Base-by-base conservation (phyloP, 30 jellyfish, hydroid and myxozoan genomes). In the Nemopilema nomurai region DNA sequence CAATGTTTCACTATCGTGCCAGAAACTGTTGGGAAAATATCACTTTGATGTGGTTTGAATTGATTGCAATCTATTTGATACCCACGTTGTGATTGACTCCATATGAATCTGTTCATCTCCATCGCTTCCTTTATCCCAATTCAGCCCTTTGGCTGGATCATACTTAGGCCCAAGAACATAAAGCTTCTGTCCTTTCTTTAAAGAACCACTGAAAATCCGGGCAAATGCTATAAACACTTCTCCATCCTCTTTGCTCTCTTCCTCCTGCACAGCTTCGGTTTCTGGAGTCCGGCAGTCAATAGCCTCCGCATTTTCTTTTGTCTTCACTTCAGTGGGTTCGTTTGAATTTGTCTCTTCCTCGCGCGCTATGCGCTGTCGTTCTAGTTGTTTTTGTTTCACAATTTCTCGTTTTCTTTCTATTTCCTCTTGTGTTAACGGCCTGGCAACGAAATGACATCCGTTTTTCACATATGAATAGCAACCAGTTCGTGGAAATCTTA, bases 161-260 rank as follows among this genome's bases (percentile, higher is more conserved):
- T 92, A 92, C 81, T 95, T 90, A 33, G 99, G 99, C 0, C 96
- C 97, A 20, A 95, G 82, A 4, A 90, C 98, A 67, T 86, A 95
- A 41, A 95, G 67, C 77, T 53, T 65, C 30, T 72, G 85, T 29
- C 98, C 98, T 63, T 86, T 95, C 80, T 73, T 84, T 9, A 95
- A 41, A 16, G 92, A 72, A 26, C 99, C 99, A 87, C 98, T 90
- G 73, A 95, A 95, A 0, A 95, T 86, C 30, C 99, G 87, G 8
- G 99, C 97, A 75, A 95, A 95, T 27, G 97, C 99, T 19, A 95
- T 68, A 67, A 95, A 95, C 16, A 28, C 67, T 78, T 95, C 98
- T n/a, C 74, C 76, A 1, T 71, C 86, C 24, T 76, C 81, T 0
- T 82, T 41, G 57, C 57, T 41, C 57, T 41, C 57, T 41, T 41